Evolutionary conservation across 1,140 invertebrate species (phyloP), one percentile per base, ranked within the genome.

Genomic region (Dreissena rostriformis): DNA sequence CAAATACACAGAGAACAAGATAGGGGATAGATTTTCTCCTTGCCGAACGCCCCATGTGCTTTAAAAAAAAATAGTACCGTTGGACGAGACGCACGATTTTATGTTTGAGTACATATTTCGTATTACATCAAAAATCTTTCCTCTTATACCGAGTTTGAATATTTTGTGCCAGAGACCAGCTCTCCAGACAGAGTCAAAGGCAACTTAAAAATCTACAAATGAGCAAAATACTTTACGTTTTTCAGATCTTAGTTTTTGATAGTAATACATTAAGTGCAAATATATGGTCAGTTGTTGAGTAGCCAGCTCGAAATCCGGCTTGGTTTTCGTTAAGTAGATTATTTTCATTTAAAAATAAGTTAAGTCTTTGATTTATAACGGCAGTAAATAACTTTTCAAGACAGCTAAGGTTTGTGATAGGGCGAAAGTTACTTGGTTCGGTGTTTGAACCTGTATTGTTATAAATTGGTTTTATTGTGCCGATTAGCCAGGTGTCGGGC

Each of bases 381-480:
- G 73, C 61, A 19, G 73, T 63, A 52, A 76, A 76, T 22, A 76
- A 39, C 28, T 76, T 76, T 15, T 28, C 73, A 63, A 76, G 28
- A 63, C 73, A 76, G 28, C 73, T 63, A 19, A 61, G 17, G 24
- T 49, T 76, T 15, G 73, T 76, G 28, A 76, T 76, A 26, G 39
- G 39, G 26, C 53, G 49, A 28, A 29, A 76, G 53, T 76, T 76
- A 17, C 55, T 22, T 53, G 71, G 71, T 53, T 75, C 39, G n/a
- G 39, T 49, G 2, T 26, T 39, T 75, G 77, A 29, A 12, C 84
- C 77, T 52, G 80, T 80, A n/a, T 74, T 73, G 17, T 80, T 85
- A 52, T 75, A 81, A 28, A 80, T 52, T 7, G 77, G 77, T 71
- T 55, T 81, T 53, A 85, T 81, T 11, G 67, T 81, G 67, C 84